These are phyloP conservation scores for Aspidiotus rigidus DNA, from an alignment of 2,888 invertebrate species.

Conservation along the genomic window DNA sequence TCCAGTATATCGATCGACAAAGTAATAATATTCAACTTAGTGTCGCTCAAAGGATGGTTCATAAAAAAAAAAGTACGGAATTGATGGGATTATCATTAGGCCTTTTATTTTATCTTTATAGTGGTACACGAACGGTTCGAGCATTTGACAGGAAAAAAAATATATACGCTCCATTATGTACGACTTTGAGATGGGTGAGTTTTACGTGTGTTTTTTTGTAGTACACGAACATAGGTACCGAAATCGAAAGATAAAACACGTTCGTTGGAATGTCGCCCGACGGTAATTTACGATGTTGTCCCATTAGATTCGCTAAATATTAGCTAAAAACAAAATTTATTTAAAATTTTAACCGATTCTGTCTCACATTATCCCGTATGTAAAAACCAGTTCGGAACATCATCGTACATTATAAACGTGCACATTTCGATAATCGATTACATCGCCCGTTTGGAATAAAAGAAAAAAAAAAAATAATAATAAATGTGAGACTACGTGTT, in stretches of 20 bases:
- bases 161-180: no score
- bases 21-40: no score
- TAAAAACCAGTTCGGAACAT: conserved; percentile 4
- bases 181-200: no score
- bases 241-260: background rate
- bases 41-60: no score
- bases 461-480: background rate
- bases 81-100: no score
- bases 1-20: no score
- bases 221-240: no score
- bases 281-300: conserved; percentile 2
- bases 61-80: no score
- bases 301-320: conserved; percentile 4
- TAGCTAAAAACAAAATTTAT: conserved; percentile 3
- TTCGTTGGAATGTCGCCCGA: conserved; percentile 3
- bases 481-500: background rate
- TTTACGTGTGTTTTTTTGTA: no score
- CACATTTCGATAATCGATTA: background rate
- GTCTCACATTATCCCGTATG: background rate
- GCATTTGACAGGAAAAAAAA: no score
- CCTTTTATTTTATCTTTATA: no score
- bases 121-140: no score
- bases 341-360: background rate
- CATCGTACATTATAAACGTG: conserved; percentile 1
- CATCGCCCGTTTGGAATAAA: background rate